Base-by-base conservation (phyloP, 2,888 invertebrate genomes). In the Odiellus spinosus region DNA sequence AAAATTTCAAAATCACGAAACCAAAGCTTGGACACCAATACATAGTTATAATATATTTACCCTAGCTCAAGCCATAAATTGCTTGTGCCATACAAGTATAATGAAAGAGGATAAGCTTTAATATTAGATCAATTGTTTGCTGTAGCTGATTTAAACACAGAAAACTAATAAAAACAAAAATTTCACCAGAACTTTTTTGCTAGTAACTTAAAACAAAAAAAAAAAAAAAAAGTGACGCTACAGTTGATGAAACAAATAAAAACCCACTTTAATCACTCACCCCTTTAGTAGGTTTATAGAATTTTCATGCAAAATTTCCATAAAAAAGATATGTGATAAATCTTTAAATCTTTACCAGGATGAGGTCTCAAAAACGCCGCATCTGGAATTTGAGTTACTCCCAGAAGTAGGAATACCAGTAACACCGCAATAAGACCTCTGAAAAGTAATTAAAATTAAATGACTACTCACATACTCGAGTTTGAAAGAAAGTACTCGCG, bases 341-440 rank as follows among this genome's bases (percentile, higher is more conserved):
- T 26, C 26, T 26, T 26, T 15, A 44, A 26, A 43, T 10, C 40
- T 52, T 50, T 57, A 67, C 68, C 67, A 45, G 73, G 73, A 62
- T 73, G 73, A 12, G 73, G 73, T 53, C 73, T 62, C 39, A 63
- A 62, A 55, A 73, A 73, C 17, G 71, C 71, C 5, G 73, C 73
- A 63, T 73, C 73, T 15, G 73, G 72, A 5, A 70, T 71, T 44
- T 71, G 69, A 12, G 69, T 72, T 1, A 73, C 70, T 3, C 72
- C 72, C 52, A 72, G 64, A 26, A 71, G 57, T 20, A 73, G 59
- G 56, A 72, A 73, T 15, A 67, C 67, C 20, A 69, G 55, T 40
- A 69, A 59, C 52, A 67, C 64, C 26, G 72, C 71, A 40, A 67
- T 56, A 15, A 73, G 58, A 45, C 73, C 73, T 58, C 71, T 71